phyloP scores from a whole-genome alignment of 2,888 invertebrate genomes.

The Drosophila picticornis region DNA sequence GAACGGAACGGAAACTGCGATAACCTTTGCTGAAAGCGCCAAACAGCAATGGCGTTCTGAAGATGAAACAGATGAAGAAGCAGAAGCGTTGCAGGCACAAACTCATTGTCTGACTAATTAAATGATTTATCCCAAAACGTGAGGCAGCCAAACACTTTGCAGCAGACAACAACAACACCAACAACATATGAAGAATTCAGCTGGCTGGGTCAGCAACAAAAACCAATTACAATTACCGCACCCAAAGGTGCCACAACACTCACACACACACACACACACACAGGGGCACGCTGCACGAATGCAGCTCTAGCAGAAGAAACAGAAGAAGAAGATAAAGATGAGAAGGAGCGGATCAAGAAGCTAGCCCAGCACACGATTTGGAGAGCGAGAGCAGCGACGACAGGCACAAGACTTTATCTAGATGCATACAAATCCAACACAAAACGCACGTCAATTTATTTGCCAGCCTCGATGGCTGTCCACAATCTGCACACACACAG shows the following conservation, averaged over 20 bases:
- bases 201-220: slow-evolving; percentile 64
- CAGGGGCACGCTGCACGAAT: slow-evolving; percentile 38
- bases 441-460: slow-evolving; percentile 82
- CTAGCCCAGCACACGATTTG: slow-evolving; percentile 20
- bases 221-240: slow-evolving; percentile 83
- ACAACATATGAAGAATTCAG: slow-evolving; percentile 42
- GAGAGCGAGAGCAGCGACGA: slow-evolving; percentile 39
- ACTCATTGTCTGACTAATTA: slow-evolving; percentile 80
- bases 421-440: slow-evolving; percentile 82
- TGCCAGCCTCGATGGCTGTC: slow-evolving; percentile 65
- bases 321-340: slow-evolving; percentile 6
- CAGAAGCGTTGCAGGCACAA: slow-evolving; percentile 43
- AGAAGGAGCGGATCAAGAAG: slow-evolving; percentile 10
- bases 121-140: slow-evolving; percentile 82
- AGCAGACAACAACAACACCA: slow-evolving; percentile 36
- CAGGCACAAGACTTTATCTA: slow-evolving; percentile 73
- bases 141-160: slow-evolving; percentile 62
- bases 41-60: slow-evolving; percentile 62
- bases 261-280: slow-evolving; percentile 23
- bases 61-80: slow-evolving; percentile 10
- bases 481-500: neutral
- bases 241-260: slow-evolving; percentile 78
- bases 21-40: slow-evolving; percentile 62
- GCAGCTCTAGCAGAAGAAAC: slow-evolving; percentile 38
- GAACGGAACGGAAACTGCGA: slow-evolving; percentile 36